These are phyloP conservation scores for Lathronympha strigana DNA, from an alignment of 2,888 invertebrate species.

Conservation along the genomic window DNA sequence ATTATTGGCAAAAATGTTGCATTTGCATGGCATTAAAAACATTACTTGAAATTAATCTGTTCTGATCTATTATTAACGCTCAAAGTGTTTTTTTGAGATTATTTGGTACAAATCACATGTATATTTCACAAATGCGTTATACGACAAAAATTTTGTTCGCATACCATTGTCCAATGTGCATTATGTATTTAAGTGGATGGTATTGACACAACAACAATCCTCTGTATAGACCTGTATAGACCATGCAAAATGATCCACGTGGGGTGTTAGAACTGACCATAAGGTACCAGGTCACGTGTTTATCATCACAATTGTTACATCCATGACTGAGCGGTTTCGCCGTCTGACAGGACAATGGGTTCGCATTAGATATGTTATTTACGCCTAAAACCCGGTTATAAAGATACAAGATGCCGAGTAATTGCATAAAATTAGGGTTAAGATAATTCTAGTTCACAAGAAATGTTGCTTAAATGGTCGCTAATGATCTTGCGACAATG, in stretches of 20 bases:
- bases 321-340: constrained; percentile 25
- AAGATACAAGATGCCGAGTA: constrained; percentile 15
- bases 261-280: not conserved
- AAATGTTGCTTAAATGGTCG: constrained; percentile 4
- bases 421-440: constrained; percentile 29
- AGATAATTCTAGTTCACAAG: constrained; percentile 20
- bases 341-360: constrained; percentile 34
- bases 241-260: not conserved
- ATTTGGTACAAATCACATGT: not conserved
- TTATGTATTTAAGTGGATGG: not conserved
- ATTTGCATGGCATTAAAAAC: too few species aligned
- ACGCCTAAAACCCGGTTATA: constrained; percentile 27
- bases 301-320: constrained; percentile 8
- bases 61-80: not conserved
- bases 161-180: constrained; percentile 6
- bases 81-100: not conserved
- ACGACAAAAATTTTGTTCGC: not conserved
- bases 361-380: constrained; percentile 24
- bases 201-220: not conserved
- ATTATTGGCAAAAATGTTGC: too few species aligned
- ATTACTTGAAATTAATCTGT: too few species aligned
- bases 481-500: constrained; percentile 7
- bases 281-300: constrained; percentile 21
- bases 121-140: not conserved
- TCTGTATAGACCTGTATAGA: not conserved